Evolutionary conservation across 2,888 invertebrate species (phyloP), one percentile per base, ranked within the genome.

Genomic region (Orchesellides sinensis): DNA sequence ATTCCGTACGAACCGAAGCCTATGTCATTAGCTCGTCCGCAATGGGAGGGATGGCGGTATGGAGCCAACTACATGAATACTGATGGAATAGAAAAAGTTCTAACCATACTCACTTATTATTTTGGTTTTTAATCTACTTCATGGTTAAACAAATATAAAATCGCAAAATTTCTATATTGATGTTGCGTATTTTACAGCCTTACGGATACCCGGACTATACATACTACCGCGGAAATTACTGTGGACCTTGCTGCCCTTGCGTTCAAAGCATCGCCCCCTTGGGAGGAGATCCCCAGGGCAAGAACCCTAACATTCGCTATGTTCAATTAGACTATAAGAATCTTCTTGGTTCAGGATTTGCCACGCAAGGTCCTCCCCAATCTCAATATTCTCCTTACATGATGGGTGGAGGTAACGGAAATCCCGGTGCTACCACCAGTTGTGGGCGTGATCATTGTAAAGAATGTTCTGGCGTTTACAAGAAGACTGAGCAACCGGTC

Each of bases 41-140:
- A 45, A 0, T 83, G 77, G 77, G 83, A 83, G 14, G 83, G 83
- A 2, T 83, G 83, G 83, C 59, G 83, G 17, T 83, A 83, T 40
- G 83, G 83, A 10, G 12, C 77, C 21, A 78, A 78, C 35, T 78
- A 83, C 19, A n/a, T 72, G 8, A 72, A 47, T 4, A 54, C 56
- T 4, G 78, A 78, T 35, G 63, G 19, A 27, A 35, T 56, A 10
- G 77, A 72, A 21, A 69, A 40, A 27, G 81, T 29, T 35, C 35
- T 32, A 0, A 17, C 25, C 29, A 35, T 32, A 35, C 29, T n/a
- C 8, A 5, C 3, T 5, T 65, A 32, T 21, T 35, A 21, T 65
- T 4, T n/a, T 3, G 21, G 5, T 4, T 23, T 63, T 29, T 29
- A 14, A 32, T 8, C 25, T 29, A 6, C n/a, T 32, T n/a, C 25